Evolutionary conservation across 2,888 invertebrate genomes (phyloP).

Genomic region (Neria commutata): DNA sequence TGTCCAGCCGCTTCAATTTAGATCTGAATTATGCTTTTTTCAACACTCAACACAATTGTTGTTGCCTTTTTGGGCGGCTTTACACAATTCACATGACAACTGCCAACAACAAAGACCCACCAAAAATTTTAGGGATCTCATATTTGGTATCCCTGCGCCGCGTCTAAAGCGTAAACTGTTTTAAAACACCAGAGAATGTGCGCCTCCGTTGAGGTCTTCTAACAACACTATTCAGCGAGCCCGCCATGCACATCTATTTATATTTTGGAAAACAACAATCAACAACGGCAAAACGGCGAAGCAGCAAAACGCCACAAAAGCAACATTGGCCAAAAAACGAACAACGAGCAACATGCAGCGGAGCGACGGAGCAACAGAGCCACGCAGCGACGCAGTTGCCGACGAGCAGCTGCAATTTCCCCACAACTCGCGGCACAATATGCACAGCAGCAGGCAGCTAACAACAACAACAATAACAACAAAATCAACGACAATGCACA

Average conservation of each 20-base stretch:
- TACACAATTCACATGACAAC: neutral
- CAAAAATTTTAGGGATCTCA: conserved; percentile 62
- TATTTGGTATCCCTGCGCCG: conserved; percentile 58
- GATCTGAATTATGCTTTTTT: too few relatives aligned
- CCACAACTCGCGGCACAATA: too few relatives aligned
- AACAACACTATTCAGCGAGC: conserved; percentile 60
- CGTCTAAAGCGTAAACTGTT: conserved; percentile 46
- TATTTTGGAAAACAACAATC: conserved; percentile 52
- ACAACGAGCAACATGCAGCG: neutral
- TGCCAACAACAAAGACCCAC: conserved; percentile 56
- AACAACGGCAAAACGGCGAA: conserved; percentile 29
- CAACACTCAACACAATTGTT: too few relatives aligned
- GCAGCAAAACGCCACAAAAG: conserved; percentile 26
- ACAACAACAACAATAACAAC: neutral
- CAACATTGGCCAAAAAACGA: conserved; percentile 3
- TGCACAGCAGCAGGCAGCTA: neutral
- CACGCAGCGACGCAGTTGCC: neutral
- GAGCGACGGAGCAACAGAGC: too few relatives aligned
- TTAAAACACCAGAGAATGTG: conserved; percentile 51
- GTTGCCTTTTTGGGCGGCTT: too few relatives aligned
- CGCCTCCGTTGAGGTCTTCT: conserved; percentile 61
- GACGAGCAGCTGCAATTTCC: too few relatives aligned
- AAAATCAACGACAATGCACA: neutral
- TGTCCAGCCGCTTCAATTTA: too few relatives aligned
- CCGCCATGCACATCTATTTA: conserved; percentile 60